phyloP scores from a whole-genome alignment of 2,797 vertebrate genomes.

The Myripristis murdjan region DNA sequence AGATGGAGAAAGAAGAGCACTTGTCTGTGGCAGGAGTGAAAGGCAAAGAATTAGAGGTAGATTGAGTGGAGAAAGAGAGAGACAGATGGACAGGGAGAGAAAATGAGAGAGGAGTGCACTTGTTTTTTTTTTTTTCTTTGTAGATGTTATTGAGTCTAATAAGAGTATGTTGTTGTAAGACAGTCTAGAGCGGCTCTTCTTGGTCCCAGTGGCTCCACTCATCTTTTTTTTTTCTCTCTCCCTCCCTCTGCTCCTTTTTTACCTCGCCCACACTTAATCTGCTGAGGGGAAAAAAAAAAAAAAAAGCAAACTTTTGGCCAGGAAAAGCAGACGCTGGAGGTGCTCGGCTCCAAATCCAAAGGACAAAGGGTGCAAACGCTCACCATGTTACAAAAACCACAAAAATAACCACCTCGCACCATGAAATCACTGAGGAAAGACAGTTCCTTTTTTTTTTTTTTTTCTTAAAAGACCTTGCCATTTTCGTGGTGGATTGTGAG shows the following conservation, averaged over 20 bases:
- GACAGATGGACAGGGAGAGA: no score
- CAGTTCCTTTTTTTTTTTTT: no score
- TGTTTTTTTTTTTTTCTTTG: no score
- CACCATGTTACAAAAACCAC: background rate
- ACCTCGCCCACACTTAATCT: constrained; percentile 62
- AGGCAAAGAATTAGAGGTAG: background rate
- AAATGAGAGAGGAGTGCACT: constrained; percentile 40
- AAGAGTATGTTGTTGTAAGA: constrained; percentile 57
- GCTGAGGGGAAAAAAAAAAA: constrained; percentile 23
- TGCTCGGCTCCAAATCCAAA: constrained; percentile 27
- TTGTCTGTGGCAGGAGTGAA: constrained; percentile 27
- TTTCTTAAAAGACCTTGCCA: no score
- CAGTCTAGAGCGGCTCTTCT: constrained; percentile 28
- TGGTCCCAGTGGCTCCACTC: constrained; percentile 47
- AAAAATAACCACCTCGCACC: background rate
- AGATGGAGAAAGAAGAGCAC: constrained; percentile 20
- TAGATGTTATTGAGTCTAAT: constrained; percentile 66
- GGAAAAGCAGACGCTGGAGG: constrained; percentile 13
- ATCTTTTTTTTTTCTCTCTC: constrained; percentile 23
- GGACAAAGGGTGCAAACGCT: no score
- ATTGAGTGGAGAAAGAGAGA: background rate
- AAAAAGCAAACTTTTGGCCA: constrained; percentile 33
- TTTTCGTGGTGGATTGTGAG: background rate
- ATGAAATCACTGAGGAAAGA: no score
- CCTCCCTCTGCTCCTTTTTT: constrained; percentile 40